Evolutionary conservation across 1,140 invertebrate genomes (phyloP), one percentile per base, ranked within the genome.

Genomic region (Catajapyx aquilonaris): DNA sequence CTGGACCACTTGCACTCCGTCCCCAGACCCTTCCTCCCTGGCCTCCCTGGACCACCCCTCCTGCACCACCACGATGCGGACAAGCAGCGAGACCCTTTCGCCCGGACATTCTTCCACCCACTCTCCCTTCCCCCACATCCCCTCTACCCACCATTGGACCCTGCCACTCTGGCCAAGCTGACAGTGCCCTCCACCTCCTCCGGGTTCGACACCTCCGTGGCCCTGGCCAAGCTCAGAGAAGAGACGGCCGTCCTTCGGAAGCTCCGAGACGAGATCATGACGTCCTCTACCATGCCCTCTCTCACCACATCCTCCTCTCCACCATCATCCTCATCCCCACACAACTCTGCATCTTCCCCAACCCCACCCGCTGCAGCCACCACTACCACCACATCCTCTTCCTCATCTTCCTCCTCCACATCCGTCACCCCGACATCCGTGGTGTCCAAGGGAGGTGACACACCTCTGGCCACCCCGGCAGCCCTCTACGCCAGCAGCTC

Each of bases 111-210:
- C 23, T 28, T 28, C 23, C 13, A 28, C 13, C 23, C 23, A 13
- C 23, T 13, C 7, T 13, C 23, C 7, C 13, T 28, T 13, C 13
- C 23, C 13, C 13, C 23, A 28, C 23, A 28, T 28, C 23, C 7
- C 13, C 13, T 28, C 21, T 77, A 77, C 41, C 71, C 73, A 0
- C 40, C 23, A 13, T 13, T 28, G 7, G 23, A 28, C 13, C 23
- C 23, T 28, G 7, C 23, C 7, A 9, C 13, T 9, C 13, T 28
- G 13, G 23, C 23, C 23, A 28, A 28, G 13, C 13, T 28, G 13
- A 28, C 23, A 13, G 7, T 13, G 23, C 13, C 23, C 7, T 28
- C 23, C 7, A 28, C 23, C 7, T 7, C 23, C 23, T 28, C 23
- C 23, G 23, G 7, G 23, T 28, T 28, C 13, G 23, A 28, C 7